Percentiles rank a stretch among this genome's conserved stretches.
phyloP scores from a whole-genome alignment of 2,113 vertebrate genomes.

The Nansenia antarctica region DNA sequence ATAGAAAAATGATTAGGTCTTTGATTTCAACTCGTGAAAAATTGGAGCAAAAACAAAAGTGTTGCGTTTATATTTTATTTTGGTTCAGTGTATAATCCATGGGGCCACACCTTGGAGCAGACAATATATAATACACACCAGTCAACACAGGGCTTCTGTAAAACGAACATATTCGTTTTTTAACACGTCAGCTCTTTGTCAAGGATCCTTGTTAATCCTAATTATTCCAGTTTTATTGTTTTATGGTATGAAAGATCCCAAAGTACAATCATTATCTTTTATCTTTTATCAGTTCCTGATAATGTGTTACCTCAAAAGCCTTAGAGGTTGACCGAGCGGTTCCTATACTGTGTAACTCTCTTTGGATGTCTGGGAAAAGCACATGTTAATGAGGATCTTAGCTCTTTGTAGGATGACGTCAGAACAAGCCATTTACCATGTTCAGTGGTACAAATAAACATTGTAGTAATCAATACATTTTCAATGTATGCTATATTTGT shows the following conservation, averaged over 20 bases:
- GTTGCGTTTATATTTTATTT: too few species aligned
- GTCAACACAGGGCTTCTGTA: not conserved
- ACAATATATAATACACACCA: not conserved
- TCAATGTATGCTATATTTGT: not conserved
- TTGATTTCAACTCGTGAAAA: too few species aligned
- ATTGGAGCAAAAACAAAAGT: too few species aligned
- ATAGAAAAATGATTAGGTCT: too few species aligned
- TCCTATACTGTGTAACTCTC: conserved; percentile 14
- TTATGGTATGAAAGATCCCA: conserved; percentile 54
- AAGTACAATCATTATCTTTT: conserved; percentile 59
- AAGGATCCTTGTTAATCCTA: too few species aligned
- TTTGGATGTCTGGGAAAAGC: not conserved
- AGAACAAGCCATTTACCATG: too few species aligned
- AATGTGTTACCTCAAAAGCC: conserved; percentile 1
- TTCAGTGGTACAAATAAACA: too few species aligned
- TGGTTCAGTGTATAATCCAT: not conserved
- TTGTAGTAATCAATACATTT: not conserved
- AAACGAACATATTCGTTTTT: conserved; percentile 59
- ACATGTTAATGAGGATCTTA: not conserved
- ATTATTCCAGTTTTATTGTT: too few species aligned
- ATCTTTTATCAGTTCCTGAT: conserved; percentile 52
- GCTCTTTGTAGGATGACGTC: too few species aligned
- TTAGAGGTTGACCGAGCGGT: not conserved
- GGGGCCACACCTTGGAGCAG: not conserved
- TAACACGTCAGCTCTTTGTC: conserved; percentile 53